Evolutionary conservation across 2,113 vertebrate genomes (phyloP).

Genomic region (Picathartes gymnocephalus): DNA sequence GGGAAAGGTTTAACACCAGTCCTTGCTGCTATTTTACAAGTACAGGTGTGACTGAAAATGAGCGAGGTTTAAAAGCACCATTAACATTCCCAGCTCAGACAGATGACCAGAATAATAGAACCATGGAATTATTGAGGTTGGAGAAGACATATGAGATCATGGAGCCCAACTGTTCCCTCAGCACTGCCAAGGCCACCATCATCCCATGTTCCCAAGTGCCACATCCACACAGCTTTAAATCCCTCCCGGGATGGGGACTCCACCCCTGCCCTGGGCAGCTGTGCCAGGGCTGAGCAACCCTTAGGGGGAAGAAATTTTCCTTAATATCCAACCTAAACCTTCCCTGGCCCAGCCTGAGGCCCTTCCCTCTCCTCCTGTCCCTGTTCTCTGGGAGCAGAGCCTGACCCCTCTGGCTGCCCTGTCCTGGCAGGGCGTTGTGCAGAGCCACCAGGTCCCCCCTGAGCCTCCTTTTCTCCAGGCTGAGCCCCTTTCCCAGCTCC

Average conservation of each 20-base stretch:
- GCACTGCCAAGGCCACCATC: not conserved
- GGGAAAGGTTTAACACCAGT: not conserved
- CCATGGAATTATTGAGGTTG: not conserved
- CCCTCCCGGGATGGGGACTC: not conserved
- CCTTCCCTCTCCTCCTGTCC: fast-evolving
- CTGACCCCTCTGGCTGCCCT: fast-evolving
- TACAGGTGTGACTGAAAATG: not conserved
- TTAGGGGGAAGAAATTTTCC: not conserved
- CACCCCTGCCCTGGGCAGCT: not conserved
- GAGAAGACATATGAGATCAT: not conserved
- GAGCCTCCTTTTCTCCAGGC: not conserved
- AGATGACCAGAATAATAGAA: not conserved
- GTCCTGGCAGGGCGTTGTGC: not conserved
- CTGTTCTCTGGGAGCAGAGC: not conserved
- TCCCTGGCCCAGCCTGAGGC: not conserved
- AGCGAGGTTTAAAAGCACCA: not conserved
- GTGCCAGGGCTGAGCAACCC: not conserved
- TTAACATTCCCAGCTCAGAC: not conserved
- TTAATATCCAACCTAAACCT: not conserved
- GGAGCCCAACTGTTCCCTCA: not conserved
- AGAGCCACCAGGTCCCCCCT: not conserved
- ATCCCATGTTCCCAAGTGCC: not conserved
- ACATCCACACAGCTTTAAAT: not conserved
- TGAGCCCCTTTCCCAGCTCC: not conserved
- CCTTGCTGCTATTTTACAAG: not conserved